Percentiles rank a stretch among this genome's conserved stretches.
Evolutionary conservation across 64 coral and sea anemone genomes (phyloP).

Genomic region (Stylophora pistillata): DNA sequence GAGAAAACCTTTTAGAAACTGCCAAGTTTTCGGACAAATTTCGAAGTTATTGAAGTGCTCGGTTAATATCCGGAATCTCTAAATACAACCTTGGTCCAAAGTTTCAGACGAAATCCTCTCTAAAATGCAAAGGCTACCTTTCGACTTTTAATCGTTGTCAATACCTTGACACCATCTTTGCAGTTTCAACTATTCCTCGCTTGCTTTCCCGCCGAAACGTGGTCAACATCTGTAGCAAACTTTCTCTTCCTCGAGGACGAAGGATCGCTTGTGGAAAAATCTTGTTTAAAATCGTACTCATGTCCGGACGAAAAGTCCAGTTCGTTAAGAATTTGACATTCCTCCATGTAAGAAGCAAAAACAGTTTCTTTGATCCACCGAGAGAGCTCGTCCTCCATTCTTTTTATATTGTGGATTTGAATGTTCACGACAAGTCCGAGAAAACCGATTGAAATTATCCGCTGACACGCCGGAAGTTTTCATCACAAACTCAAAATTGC

Average conservation of each 20-base stretch:
- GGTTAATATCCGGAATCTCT: neutral
- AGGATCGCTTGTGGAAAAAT: neutral
- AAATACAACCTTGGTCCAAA: too few species aligned
- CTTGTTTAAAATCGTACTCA: neutral
- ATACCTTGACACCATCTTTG: neutral
- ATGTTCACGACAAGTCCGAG: neutral
- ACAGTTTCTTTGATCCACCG: conserved; percentile 59
- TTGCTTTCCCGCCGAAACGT: conserved; percentile 46
- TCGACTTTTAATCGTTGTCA: neutral
- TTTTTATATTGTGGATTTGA: neutral
- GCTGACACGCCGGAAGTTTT: conserved; percentile 19
- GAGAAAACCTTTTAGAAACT: neutral
- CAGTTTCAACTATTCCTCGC: neutral
- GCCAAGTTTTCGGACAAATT: neutral
- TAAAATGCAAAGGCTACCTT: too few species aligned
- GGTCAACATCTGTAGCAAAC: neutral
- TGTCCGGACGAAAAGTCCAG: conserved; percentile 47
- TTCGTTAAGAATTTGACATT: conserved; percentile 53
- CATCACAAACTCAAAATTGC: too few species aligned
- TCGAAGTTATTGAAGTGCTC: neutral
- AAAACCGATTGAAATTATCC: neutral
- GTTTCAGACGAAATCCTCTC: too few species aligned
- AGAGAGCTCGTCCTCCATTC: conserved; percentile 16
- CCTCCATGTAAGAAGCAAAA: conserved; percentile 44
- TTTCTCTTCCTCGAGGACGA: conserved; percentile 13